Conservation (phyloP, 1,140 invertebrate genomes). For the Bombus waltoni region DNA sequence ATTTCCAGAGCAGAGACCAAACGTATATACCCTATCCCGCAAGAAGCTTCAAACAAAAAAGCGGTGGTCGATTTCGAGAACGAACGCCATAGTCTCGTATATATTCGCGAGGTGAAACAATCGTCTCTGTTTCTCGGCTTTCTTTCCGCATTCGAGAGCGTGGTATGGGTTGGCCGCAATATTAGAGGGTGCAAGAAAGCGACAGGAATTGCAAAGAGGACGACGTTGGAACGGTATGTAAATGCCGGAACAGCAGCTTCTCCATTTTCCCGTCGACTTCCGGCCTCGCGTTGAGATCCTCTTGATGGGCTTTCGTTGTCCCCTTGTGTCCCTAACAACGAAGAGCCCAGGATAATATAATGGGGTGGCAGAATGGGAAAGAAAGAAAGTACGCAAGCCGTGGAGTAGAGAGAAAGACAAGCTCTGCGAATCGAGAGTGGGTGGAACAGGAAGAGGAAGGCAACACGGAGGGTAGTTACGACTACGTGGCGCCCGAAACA, state of each 20-base stretch:
- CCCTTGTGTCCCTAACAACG: background rate
- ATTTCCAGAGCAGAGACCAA: background rate
- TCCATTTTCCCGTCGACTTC: conserved; percentile 9
- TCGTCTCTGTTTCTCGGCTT: background rate
- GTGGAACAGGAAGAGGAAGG: conserved; percentile 32
- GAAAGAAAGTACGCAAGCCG: background rate
- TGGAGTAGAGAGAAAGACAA: background rate
- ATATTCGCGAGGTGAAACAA: conserved; percentile 6
- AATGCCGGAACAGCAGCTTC: conserved; percentile 6
- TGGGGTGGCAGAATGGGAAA: background rate
- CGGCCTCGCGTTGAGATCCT: background rate
- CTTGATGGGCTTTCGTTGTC: conserved; percentile 15
- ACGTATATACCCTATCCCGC: background rate
- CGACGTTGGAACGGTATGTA: background rate
- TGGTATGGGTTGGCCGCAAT: background rate
- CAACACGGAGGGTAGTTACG: conserved; percentile 39
- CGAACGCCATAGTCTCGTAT: too few species aligned
- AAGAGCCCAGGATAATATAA: background rate
- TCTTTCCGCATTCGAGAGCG: background rate
- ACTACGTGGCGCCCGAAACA: conserved; percentile 43
- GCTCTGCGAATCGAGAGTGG: conserved; percentile 37
- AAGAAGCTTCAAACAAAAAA: background rate
- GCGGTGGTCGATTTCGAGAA: background rate
- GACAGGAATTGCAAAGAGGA: background rate
- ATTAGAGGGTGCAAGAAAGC: conserved; percentile 16